Evolutionary conservation across 2,888 invertebrate species (phyloP), one percentile per base, ranked within the genome.

Genomic region (Apeira syringaria): DNA sequence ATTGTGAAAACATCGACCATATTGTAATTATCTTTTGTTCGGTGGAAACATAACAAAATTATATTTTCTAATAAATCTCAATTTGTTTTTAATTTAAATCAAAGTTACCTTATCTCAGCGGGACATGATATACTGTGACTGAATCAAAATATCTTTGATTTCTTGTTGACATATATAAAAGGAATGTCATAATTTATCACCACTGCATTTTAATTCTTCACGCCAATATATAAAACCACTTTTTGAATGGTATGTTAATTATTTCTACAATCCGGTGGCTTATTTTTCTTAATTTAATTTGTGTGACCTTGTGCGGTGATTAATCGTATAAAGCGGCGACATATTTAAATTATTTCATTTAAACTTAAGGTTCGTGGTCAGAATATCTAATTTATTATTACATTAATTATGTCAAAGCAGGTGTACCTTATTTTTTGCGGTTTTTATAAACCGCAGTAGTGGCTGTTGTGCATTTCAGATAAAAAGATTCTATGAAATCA

Each of bases 211-310:
- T 34, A 41, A 33, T 22, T 28, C 27, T 28, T 33, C 32, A 40
- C 8, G 30, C 7, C 18, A 20, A 18, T 6, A 17, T 31, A 25
- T 25, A 2, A 9, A 42, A 35, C 9, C 30, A 7, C 2, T 29
- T 11, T 27, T 13, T 1, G 2, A 8, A 30, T 26, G 15, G 6
- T 0, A 48, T 54, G 29, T 3, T 33, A 12, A 26, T 42, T 37
- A 41, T 32, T 35, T 13, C 32, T 39, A 30, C 22, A 43, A 30
- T 29, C 25, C 30, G 33, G 46, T 46, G 33, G 50, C 41, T 10
- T 43, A 34, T 50, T 31, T 37, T 29, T 38, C 15, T 70, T 80
- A 76, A 80, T 80, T 80, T 79, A 80, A 80, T 80, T 79, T 76
- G 72, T 64, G 59, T 52, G 70, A 64, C 67, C 66, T 68, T 69